Conservation (phyloP, 2,797 vertebrate species). For the Pelobates cultripes region DNA sequence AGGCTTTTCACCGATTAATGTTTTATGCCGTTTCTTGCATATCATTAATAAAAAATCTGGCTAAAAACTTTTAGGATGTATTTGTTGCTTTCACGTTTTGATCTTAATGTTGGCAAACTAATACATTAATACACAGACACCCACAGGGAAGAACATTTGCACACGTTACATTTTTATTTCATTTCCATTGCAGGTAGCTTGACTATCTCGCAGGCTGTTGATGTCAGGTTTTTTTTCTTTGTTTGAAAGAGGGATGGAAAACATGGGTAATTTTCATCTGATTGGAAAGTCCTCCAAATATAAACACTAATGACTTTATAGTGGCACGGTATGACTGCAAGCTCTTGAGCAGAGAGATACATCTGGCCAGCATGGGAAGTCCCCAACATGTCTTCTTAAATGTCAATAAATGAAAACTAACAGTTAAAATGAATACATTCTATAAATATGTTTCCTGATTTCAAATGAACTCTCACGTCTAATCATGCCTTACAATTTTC, state of each 20-base stretch:
- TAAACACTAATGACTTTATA: conserved; percentile 23
- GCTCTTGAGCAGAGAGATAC: too few relatives aligned
- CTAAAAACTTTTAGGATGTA: conserved; percentile 93
- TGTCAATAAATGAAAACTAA: too few relatives aligned
- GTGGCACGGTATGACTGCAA: too few relatives aligned
- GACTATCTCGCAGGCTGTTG: conserved; percentile 49
- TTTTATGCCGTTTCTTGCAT: conserved; percentile 96
- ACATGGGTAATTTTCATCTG: conserved; percentile 23
- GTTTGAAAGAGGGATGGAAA: neutral
- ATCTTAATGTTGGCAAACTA: conserved; percentile 86
- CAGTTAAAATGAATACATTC: too few relatives aligned
- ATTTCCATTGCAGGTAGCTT: conserved; percentile 79
- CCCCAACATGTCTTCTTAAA: too few relatives aligned
- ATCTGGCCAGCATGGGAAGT: too few relatives aligned
- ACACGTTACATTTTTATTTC: conserved; percentile 75
- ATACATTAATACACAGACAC: conserved; percentile 74
- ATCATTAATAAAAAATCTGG: conserved; percentile 95
- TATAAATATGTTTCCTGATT: too few relatives aligned
- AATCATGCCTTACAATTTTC: too few relatives aligned
- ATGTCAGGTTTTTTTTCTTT: conserved; percentile 54
- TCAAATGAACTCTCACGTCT: too few relatives aligned
- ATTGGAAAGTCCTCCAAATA: conserved; percentile 38
- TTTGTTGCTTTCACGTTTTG: conserved; percentile 80
- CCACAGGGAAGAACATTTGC: conserved; percentile 80
- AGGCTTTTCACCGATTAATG: conserved; percentile 88